These are phyloP conservation scores for Tetropium fuscum DNA, from an alignment of 2,888 invertebrate genomes.

Conservation along the genomic window DNA sequence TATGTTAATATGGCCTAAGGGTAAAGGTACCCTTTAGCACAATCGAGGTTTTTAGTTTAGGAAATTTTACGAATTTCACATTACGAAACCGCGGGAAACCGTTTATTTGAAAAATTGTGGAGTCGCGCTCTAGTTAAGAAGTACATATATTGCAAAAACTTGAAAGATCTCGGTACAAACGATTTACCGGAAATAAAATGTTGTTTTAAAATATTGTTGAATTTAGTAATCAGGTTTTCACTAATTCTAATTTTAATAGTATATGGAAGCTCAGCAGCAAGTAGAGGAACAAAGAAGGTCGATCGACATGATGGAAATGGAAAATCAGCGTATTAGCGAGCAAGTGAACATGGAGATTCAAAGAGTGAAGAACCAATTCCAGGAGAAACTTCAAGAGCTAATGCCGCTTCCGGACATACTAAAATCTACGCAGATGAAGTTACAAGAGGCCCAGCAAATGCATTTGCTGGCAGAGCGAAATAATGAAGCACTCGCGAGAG, in stretches of 20 bases:
- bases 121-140: too few relatives aligned
- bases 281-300: conserved; percentile 79
- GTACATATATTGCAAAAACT: too few relatives aligned
- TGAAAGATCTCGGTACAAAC: too few relatives aligned
- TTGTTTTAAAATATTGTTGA: too few relatives aligned
- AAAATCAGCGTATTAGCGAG: conserved; percentile 77
- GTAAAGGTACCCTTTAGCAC: too few relatives aligned
- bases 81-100: too few relatives aligned
- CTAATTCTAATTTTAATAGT: conserved; percentile 59
- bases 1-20: too few relatives aligned
- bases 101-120: too few relatives aligned
- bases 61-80: too few relatives aligned
- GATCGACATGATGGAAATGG: conserved; percentile 79
- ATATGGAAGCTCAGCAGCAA: conserved; percentile 75
- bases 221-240: too few relatives aligned
- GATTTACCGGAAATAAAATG: too few relatives aligned
- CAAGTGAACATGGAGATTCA: conserved; percentile 79
- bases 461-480: conserved; percentile 76
- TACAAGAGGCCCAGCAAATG: conserved; percentile 77
- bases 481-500: conserved; percentile 74
- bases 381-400: conserved; percentile 78
- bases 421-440: conserved; percentile 75
- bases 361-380: conserved; percentile 77
- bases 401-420: conserved; percentile 77
- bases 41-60: too few relatives aligned